phyloP scores from a whole-genome alignment of 2,888 invertebrate species.

The Linhomoeus sp. region DNA sequence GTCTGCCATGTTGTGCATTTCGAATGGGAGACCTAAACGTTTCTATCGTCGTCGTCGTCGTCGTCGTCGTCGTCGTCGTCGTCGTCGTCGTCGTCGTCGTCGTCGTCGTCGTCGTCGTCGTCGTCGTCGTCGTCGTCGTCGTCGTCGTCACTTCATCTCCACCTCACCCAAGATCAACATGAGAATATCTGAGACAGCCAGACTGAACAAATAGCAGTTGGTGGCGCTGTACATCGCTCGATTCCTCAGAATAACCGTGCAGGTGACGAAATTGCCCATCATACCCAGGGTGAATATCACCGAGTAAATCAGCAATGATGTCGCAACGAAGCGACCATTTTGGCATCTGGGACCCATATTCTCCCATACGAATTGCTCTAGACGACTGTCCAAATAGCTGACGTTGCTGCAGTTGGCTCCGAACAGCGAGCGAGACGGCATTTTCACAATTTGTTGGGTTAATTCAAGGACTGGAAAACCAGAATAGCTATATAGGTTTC shows the following conservation, averaged over 20 bases:
- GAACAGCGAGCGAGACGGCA: too few relatives aligned
- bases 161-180: constrained; percentile 32
- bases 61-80: background rate
- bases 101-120: background rate
- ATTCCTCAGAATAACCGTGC: constrained; percentile 2
- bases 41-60: background rate
- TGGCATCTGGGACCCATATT: constrained; percentile 1
- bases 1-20: background rate
- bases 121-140: background rate
- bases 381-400: background rate
- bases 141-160: background rate
- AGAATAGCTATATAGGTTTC: too few relatives aligned
- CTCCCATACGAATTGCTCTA: background rate
- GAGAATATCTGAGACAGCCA: constrained; percentile 23
- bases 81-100: background rate
- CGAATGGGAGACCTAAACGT: constrained; percentile 5
- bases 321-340: background rate
- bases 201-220: constrained; percentile 21
- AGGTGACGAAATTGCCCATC: constrained; percentile 9
- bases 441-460: too few relatives aligned
- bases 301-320: constrained; percentile 15
- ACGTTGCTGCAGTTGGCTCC: constrained; percentile 1
- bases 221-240: constrained; percentile 22
- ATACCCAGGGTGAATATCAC: constrained; percentile 18
- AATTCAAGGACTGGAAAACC: too few relatives aligned